Percentiles rank a stretch among this genome's conserved stretches.
Conservation (phyloP, 2,888 invertebrate genomes). For the Leptopilina myrica region DNA sequence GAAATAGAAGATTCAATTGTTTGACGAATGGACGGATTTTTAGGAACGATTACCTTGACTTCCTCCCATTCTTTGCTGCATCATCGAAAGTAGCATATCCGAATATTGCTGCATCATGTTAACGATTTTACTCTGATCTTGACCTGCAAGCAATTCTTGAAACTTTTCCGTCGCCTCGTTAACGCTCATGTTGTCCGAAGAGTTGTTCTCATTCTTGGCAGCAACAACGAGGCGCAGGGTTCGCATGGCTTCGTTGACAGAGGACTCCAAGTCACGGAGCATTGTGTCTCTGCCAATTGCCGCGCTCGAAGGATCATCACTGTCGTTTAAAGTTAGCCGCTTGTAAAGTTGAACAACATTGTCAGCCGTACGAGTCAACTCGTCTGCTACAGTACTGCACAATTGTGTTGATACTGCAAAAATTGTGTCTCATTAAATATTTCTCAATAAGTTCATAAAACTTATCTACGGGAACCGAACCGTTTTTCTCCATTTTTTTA, state of each 20-base stretch:
- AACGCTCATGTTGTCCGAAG: conserved; percentile 64
- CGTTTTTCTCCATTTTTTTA: no score
- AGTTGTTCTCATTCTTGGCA: conserved; percentile 60
- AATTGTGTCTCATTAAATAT: neutral
- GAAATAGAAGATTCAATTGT: conserved; percentile 25
- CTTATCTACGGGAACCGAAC: no score
- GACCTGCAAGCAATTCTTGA: conserved; percentile 76
- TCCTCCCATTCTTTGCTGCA: conserved; percentile 80
- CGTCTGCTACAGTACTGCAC: conserved; percentile 81
- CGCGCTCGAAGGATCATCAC: conserved; percentile 68
- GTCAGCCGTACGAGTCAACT: conserved; percentile 83
- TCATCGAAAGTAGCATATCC: conserved; percentile 80
- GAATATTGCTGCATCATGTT: conserved; percentile 82
- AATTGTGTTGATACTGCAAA: conserved; percentile 81
- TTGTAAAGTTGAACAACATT: conserved; percentile 85
- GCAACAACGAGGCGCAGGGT: conserved; percentile 73
- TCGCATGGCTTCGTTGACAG: conserved; percentile 75
- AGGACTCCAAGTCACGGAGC: conserved; percentile 76
- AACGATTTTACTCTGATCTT: conserved; percentile 78
- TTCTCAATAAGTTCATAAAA: neutral
- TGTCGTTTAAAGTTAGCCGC: conserved; percentile 79
- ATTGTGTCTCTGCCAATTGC: conserved; percentile 76
- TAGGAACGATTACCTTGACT: conserved; percentile 70
- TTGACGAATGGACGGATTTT: conserved; percentile 49
- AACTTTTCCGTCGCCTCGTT: conserved; percentile 78